phyloP scores from a whole-genome alignment of 2,797 vertebrate species.

The Xiphorhynchus erythropygius region DNA sequence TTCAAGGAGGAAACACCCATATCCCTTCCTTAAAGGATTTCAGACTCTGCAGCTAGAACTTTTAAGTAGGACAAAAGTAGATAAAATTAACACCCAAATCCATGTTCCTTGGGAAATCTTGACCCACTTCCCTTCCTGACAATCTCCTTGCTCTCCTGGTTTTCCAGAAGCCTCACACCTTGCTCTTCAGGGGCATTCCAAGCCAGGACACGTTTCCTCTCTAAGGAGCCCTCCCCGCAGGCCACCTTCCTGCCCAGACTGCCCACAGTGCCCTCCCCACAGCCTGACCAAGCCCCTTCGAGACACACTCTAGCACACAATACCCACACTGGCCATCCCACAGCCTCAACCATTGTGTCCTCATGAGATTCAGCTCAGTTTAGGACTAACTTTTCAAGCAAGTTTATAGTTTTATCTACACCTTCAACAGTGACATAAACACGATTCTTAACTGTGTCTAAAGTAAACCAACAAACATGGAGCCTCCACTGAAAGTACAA shows the following conservation, averaged over 20 bases:
- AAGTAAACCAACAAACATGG: neutral
- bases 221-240: neutral
- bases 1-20: neutral
- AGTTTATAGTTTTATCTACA: neutral
- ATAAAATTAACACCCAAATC: neutral
- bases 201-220: neutral
- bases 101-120: neutral
- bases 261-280: neutral
- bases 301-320: fast-evolving
- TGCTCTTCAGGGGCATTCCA: neutral
- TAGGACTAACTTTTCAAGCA: neutral
- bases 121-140: neutral
- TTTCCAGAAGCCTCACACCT: neutral
- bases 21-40: neutral
- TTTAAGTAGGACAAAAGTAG: neutral
- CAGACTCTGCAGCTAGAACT: neutral
- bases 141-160: neutral
- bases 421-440: neutral
- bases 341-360: neutral
- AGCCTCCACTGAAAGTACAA: neutral
- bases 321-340: neutral
- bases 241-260: neutral
- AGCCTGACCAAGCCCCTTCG: neutral
- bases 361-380: neutral
- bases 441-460: neutral